Base-by-base conservation (phyloP, 1,140 invertebrate species). In the Stenopsyche tienmushanensis region DNA sequence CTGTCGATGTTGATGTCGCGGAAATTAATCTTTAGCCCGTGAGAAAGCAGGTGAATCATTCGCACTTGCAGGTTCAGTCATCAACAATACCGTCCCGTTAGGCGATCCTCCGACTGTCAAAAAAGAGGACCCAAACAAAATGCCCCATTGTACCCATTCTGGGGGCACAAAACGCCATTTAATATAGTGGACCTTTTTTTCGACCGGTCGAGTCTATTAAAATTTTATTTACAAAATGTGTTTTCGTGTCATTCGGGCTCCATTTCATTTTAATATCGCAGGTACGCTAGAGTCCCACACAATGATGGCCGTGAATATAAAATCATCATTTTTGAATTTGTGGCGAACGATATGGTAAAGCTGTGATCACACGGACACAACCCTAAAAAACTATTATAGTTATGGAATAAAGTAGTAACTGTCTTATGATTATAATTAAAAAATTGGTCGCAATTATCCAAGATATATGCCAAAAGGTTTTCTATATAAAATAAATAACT, bases 151-250 rank as follows among this genome's bases (percentile, higher is more conserved):
- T 39, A 17, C 15, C 15, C 29, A 2, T 21, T 25, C 23, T 41
- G 53, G 15, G 9, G 58, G 67, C 42, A 49, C 52, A 58, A 64
- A 69, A 60, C 53, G 67, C 52, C 63, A 62, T 69, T 69, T 69
- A 63, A 69, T 69, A 69, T 58, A 69, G 55, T 65, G 24, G 42
- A 65, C 26, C 63, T 60, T 62, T 62, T 60, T 62, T 62, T 52
- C 45, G 10, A 63, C 41, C 21, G 49, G n/a, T n/a, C 26, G 29
- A 69, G 62, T 62, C 23, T 65, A 69, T 65, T 65, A 69, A 69
- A 65, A 62, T 69, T 62, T 65, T 65, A 69, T 69, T 69, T 69
- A 69, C 52, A 62, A 69, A 57, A 62, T 59, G 54, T 52, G 54
- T 60, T 58, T 41, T 24, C 23, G 53, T 69, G 67, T 69, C 67